Conservation (phyloP, 2,113 vertebrate species). For the Gracilinanus agilis region DNA sequence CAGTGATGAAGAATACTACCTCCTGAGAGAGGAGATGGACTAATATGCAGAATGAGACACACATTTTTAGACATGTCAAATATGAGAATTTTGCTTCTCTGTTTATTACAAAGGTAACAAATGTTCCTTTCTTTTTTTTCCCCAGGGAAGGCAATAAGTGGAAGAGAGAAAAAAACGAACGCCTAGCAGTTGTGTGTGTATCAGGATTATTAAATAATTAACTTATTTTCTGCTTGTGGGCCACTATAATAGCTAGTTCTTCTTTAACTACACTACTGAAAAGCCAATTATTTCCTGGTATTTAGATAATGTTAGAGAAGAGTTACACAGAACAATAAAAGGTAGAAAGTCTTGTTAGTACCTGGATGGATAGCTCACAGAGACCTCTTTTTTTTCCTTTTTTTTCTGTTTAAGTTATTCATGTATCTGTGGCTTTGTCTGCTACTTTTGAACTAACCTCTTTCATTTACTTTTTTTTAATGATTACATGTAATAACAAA, state of each 20-base stretch:
- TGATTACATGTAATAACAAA: too few relatives aligned
- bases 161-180: background rate
- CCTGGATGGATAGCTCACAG: background rate
- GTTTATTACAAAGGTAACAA: background rate
- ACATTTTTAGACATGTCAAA: background rate
- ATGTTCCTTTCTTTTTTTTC: background rate
- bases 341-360: background rate
- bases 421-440: background rate
- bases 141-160: background rate
- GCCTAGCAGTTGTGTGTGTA: background rate
- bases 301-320: slow-evolving; percentile 20
- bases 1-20: background rate
- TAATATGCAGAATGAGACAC: background rate
- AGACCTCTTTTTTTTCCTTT: background rate
- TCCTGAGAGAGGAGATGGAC: background rate
- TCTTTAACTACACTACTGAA: slow-evolving; percentile 9
- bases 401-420: slow-evolving; percentile 56
- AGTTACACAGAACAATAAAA: background rate
- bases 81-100: background rate
- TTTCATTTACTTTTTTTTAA: too few relatives aligned
- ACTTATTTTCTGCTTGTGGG: slow-evolving; percentile 3
- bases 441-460: background rate
- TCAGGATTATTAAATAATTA: slow-evolving; percentile 18
- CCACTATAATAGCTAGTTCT: background rate
- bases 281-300: slow-evolving; percentile 11